Evolutionary conservation across 2,797 vertebrate genomes (phyloP), one percentile per base, ranked within the genome.

Genomic region (Phoeniculus purpureus): DNA sequence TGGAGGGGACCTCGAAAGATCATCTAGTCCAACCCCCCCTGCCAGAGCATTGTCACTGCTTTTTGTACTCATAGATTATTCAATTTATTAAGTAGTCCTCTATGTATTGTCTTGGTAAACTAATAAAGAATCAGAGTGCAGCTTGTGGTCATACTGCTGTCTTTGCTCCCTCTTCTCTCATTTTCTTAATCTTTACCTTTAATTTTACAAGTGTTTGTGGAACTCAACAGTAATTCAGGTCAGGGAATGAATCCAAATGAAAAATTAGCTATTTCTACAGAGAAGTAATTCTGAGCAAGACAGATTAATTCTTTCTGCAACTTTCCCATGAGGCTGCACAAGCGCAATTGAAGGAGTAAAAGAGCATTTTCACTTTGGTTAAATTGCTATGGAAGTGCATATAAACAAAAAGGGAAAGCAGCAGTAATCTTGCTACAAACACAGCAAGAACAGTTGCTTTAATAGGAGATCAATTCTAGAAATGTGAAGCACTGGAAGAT

Each of bases 241-340:
- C 51, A 91, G 52, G 23, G 40, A 89, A 70, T 11, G 2, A 77
- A 80, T n/a, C 48, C 15, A 61, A 10, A 17, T 13, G 4, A 12
- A 71, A 68, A 60, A n/a, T 65, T 27, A 25, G 7, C 26, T 73
- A 7, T 40, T 54, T 66, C 59, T 62, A 75, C 6, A 59, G 73
- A 79, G 68, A 79, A 76, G 34, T 60, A 51, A 73, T 56, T 78
- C 14, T 29, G 68, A 18, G 22, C 45, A 92, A 90, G 47, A 3
- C 55, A 56, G 25, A 81, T 22, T 50, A 64, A 64, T 54, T 85
- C 43, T 50, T 55, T 52, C 77, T 0, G 0, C 20, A 73, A 78
- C 3, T 56, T 85, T 27, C 59, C 34, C n/a, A 22, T 1, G 6
- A 0, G 0, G 43, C 15, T 1, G 3, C 74, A 84, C 7, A 60